A percentile compares a stretch with the other conserved stretches of the same genome.
These are phyloP conservation scores for Salvator merianae DNA, from an alignment of 2,113 vertebrate species.

Conservation along the genomic window DNA sequence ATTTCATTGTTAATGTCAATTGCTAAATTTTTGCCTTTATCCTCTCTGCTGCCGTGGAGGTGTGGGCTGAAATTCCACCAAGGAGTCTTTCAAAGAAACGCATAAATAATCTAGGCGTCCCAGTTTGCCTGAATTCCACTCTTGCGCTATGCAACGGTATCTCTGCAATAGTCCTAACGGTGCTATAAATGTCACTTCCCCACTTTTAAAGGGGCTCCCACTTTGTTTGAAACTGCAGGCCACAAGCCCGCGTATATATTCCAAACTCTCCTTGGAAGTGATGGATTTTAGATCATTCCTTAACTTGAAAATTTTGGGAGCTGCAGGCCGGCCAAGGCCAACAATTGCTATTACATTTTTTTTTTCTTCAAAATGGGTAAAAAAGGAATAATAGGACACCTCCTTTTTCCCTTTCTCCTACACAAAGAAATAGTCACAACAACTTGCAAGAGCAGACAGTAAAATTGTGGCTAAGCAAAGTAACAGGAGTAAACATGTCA, in stretches of 20 bases:
- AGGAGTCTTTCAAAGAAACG: neutral
- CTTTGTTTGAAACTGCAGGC: neutral
- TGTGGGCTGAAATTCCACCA: neutral
- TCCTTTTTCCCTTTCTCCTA: neutral
- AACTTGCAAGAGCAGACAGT: neutral
- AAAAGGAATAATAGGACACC: fast-evolving
- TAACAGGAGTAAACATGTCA: neutral
- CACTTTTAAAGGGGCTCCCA: neutral
- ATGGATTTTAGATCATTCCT: neutral
- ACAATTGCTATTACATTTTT: neutral
- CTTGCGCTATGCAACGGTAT: neutral
- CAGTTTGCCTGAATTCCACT: neutral
- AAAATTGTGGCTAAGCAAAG: neutral
- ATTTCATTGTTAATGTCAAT: neutral
- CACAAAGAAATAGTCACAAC: constrained; percentile 19
- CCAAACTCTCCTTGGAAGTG: neutral
- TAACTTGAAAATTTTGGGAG: neutral
- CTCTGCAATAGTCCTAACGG: neutral
- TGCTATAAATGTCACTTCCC: neutral
- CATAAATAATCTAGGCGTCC: neutral
- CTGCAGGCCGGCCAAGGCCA: neutral
- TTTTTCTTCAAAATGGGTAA: fast-evolving
- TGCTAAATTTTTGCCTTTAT: neutral
- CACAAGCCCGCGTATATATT: neutral
- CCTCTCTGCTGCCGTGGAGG: neutral